Evolutionary conservation across 2,888 invertebrate genomes (phyloP).

Genomic region (Drosophila multiciliata): DNA sequence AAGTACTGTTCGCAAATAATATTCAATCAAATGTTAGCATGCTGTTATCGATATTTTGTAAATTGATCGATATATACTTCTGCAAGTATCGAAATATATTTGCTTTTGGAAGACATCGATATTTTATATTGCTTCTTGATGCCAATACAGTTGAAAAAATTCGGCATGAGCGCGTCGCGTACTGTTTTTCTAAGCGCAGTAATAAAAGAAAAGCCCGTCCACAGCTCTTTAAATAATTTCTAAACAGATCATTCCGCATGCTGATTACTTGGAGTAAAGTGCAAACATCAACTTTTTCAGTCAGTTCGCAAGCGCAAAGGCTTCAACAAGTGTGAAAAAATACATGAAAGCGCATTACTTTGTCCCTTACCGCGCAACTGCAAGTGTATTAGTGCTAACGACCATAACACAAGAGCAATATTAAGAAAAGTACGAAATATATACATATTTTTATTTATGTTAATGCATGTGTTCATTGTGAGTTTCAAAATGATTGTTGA

Average conservation of each 20-base stretch:
- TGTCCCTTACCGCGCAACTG: conserved; percentile 41
- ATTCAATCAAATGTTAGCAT: neutral
- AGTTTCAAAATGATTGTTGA: conserved; percentile 4
- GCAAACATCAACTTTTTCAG: neutral
- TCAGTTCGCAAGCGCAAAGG: conserved; percentile 21
- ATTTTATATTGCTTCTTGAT: conserved; percentile 6
- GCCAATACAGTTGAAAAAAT: conserved; percentile 41
- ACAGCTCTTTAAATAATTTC: conserved; percentile 19
- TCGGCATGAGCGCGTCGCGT: conserved; percentile 54
- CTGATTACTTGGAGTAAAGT: conserved; percentile 13
- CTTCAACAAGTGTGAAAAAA: conserved; percentile 39
- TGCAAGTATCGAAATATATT: conserved; percentile 1
- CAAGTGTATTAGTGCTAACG: conserved; percentile 43
- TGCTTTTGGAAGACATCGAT: conserved; percentile 13
- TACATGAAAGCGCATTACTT: conserved; percentile 25
- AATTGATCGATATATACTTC: neutral
- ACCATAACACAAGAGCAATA: conserved; percentile 14
- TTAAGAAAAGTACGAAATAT: conserved; percentile 1
- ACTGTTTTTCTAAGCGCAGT: conserved; percentile 24
- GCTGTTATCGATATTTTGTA: neutral
- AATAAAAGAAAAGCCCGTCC: conserved; percentile 14
- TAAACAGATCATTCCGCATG: neutral
- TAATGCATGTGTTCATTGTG: neutral
- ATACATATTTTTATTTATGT: conserved; percentile 2
- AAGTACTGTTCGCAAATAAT: neutral